phyloP scores from a whole-genome alignment of 1,140 invertebrate species.

The Pomacea maculata region DNA sequence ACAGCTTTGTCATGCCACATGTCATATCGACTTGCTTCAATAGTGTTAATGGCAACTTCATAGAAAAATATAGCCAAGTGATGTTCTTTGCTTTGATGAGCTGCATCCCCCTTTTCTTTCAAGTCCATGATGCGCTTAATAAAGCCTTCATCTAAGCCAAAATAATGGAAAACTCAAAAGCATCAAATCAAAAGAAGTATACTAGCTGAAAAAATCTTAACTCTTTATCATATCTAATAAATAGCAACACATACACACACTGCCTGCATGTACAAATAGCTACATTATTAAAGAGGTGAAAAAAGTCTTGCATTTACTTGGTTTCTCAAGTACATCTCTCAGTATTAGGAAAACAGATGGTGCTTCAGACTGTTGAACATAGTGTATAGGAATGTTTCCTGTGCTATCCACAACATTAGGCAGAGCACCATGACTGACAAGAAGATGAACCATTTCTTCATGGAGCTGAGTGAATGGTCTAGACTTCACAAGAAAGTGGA shows the following conservation, averaged over 20 bases:
- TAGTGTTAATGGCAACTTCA: constrained; percentile 19
- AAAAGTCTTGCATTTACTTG: constrained; percentile 21
- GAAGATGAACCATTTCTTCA: constrained; percentile 26
- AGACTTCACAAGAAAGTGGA: constrained; percentile 33
- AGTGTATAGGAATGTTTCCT: constrained; percentile 31
- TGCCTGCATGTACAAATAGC: no score
- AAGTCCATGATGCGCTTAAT: constrained; percentile 17
- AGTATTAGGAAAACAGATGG: constrained; percentile 3
- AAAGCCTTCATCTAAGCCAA: constrained; percentile 30
- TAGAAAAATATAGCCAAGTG: constrained; percentile 31
- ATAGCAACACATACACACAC: no score
- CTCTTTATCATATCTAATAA: no score
- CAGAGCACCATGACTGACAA: constrained; percentile 28
- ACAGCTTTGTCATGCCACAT: constrained; percentile 28
- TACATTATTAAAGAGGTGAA: no score
- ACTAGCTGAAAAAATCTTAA: no score
- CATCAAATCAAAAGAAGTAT: background rate
- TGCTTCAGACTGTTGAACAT: constrained; percentile 23
- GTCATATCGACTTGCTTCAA: constrained; percentile 9
- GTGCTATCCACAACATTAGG: constrained; percentile 16
- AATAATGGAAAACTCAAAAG: background rate
- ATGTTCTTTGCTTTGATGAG: constrained; percentile 26
- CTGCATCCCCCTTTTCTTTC: constrained; percentile 36
- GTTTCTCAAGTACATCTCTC: constrained; percentile 6
- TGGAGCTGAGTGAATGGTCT: constrained; percentile 16